These are phyloP conservation scores for Melanostigma gelatinosum DNA, from an alignment of 2,113 vertebrate genomes.

Conservation along the genomic window DNA sequence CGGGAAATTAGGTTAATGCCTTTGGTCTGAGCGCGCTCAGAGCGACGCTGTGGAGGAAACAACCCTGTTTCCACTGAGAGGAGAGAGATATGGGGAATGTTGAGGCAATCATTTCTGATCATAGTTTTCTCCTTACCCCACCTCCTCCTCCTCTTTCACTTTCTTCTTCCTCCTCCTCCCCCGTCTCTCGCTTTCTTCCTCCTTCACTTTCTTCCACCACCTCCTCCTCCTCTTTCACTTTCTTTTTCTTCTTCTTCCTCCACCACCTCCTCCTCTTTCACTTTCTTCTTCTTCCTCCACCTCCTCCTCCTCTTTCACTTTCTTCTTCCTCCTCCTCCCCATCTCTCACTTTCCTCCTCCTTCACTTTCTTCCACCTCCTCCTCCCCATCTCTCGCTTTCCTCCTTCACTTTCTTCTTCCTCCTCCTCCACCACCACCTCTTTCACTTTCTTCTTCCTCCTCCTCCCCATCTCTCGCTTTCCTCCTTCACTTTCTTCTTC, in stretches of 20 bases:
- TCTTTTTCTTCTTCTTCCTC: neutral
- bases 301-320: slow-evolving; percentile 15
- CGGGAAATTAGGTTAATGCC: slow-evolving; percentile 70
- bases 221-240: neutral
- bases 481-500: too few species aligned
- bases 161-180: neutral
- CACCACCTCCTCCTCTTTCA: neutral
- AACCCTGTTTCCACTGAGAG: slow-evolving; percentile 4
- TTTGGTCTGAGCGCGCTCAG: slow-evolving; percentile 54
- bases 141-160: neutral
- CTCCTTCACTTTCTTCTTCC: neutral
- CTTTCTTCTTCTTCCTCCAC: neutral
- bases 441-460: neutral
- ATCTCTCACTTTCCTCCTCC: neutral
- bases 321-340: neutral
- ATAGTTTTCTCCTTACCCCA: neutral
- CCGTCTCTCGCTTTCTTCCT: neutral
- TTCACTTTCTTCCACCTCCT: neutral
- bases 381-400: slow-evolving; percentile 6
- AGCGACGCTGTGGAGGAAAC: slow-evolving; percentile 26
- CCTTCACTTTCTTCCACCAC: neutral
- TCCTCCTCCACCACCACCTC: neutral
- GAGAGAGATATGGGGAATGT: neutral
- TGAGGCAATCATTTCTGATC: neutral
- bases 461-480: slow-evolving; percentile 10